Evolutionary conservation across 2,797 vertebrate genomes (phyloP).

Genomic region (Lutjanus argentimaculatus): DNA sequence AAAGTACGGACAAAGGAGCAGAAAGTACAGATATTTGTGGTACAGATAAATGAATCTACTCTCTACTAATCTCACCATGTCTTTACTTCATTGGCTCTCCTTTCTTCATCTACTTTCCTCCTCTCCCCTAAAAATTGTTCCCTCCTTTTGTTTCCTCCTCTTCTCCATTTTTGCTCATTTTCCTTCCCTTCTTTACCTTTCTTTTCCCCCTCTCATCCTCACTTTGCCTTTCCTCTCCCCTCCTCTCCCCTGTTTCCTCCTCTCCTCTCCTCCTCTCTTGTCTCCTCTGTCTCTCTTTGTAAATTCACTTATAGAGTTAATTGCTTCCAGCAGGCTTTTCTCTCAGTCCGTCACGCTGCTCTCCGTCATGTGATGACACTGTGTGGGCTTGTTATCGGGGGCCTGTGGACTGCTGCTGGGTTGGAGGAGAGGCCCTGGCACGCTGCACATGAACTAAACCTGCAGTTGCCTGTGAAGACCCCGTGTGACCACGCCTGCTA

Average conservation of each 20-base stretch:
- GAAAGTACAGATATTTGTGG: too few species aligned
- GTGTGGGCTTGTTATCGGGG: conserved; percentile 68
- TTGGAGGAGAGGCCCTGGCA: conserved; percentile 28
- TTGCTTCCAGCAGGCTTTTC: conserved; percentile 84
- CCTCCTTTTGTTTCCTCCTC: neutral
- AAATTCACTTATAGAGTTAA: conserved; percentile 85
- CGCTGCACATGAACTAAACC: conserved; percentile 37
- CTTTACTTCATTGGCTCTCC: neutral
- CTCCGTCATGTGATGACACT: conserved; percentile 85
- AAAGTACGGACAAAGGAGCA: too few species aligned
- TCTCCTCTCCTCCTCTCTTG: neutral
- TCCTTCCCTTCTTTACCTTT: too few species aligned
- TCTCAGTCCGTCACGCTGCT: conserved; percentile 83
- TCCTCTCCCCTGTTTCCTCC: neutral
- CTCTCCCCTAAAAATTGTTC: neutral
- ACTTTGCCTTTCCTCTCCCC: neutral
- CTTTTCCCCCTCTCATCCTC: neutral
- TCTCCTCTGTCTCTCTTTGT: conserved; percentile 43
- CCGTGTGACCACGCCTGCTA: conserved; percentile 59
- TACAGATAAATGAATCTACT: too few species aligned
- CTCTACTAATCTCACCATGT: neutral
- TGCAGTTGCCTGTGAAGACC: neutral
- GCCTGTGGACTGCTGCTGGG: conserved; percentile 34
- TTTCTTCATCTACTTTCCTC: neutral
- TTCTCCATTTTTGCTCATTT: neutral